These are phyloP conservation scores for Mechanitis messenoides DNA, from an alignment of 2,888 invertebrate genomes.

Conservation along the genomic window DNA sequence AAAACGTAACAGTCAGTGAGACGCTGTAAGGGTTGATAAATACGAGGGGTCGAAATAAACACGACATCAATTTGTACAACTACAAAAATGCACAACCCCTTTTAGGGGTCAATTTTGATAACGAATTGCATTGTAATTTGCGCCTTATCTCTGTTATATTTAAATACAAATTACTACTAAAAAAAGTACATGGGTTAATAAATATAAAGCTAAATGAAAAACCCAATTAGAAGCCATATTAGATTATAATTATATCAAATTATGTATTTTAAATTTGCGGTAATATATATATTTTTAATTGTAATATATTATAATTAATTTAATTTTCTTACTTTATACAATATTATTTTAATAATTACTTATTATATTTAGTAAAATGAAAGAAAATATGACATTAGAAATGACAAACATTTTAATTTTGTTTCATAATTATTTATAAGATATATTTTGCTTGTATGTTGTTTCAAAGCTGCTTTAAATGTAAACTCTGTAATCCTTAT, in stretches of 20 bases:
- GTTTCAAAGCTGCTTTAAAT: constrained; percentile 10
- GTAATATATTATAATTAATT: no score
- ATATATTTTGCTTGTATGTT: no score
- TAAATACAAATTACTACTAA: constrained; percentile 12
- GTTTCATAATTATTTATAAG: no score
- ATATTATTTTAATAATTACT: no score
- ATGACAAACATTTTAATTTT: no score
- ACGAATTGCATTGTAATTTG: constrained; percentile 2
- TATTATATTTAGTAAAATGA: no score
- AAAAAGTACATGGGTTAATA: neutral
- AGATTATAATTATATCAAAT: no score
- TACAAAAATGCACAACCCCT: constrained; percentile 61
- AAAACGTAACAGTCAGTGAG: constrained; percentile 25
- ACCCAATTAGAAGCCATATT: neutral
- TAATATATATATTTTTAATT: no score
- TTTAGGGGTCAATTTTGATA: constrained; percentile 24
- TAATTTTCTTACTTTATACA: no score
- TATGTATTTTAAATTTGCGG: no score
- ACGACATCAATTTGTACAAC: constrained; percentile 71
- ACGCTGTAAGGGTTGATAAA: constrained; percentile 63
- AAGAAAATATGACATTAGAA: no score
- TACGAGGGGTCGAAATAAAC: constrained; percentile 63
- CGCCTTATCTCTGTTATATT: neutral
- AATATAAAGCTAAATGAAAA: neutral
- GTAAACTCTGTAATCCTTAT: constrained; percentile 57